A percentile compares a stretch with the other conserved stretches of the same genome.
phyloP scores from a whole-genome alignment of 2,797 vertebrate genomes.

The Parambassis ranga region DNA sequence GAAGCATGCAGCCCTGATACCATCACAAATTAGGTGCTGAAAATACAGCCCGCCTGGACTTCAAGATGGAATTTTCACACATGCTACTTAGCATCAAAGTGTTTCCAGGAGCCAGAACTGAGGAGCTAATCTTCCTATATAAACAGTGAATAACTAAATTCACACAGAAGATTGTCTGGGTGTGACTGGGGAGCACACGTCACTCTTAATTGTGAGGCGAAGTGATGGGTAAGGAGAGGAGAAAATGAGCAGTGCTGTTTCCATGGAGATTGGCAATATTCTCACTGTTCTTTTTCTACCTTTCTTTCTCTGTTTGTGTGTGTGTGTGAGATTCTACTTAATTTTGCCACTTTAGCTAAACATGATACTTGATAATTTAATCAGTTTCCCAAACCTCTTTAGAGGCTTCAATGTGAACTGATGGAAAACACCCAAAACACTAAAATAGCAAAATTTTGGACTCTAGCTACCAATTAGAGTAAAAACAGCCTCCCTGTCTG shows the following conservation, averaged over 20 bases:
- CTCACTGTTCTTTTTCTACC: neutral
- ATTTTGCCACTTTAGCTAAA: neutral
- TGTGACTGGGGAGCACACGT: neutral
- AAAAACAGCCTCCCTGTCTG: neutral
- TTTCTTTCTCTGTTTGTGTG: neutral
- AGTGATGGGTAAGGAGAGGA: neutral
- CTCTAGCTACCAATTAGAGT: neutral
- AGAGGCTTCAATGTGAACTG: neutral
- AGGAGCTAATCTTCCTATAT: neutral
- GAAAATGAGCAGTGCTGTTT: neutral
- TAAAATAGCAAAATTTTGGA: neutral
- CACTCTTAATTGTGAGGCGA: too few relatives aligned
- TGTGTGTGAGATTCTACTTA: neutral
- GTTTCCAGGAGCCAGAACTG: constrained; percentile 8
- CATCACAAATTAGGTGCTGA: constrained; percentile 23
- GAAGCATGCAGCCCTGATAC: constrained; percentile 35
- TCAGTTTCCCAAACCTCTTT: neutral
- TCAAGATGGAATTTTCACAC: constrained; percentile 19
- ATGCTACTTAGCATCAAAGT: neutral
- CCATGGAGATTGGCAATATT: constrained; percentile 14
- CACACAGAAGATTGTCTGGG: neutral
- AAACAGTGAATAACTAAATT: constrained; percentile 1
- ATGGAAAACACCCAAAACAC: neutral
- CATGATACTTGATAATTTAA: neutral
- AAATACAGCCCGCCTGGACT: constrained; percentile 46